Conservation (phyloP, 2,113 vertebrate species). For the Passer montanus region DNA sequence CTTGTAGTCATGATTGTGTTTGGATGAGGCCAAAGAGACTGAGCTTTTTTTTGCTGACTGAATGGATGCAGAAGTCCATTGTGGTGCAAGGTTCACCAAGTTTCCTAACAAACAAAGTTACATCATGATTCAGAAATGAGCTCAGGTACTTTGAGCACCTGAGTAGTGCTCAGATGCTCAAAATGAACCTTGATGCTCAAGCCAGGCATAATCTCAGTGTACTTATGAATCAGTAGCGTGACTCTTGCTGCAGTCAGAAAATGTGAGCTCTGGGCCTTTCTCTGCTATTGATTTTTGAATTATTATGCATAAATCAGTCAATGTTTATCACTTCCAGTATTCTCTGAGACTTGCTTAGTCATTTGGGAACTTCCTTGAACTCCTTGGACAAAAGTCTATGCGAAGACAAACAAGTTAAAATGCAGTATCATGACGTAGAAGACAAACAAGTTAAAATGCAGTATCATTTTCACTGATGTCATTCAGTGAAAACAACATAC, state of each 20-base stretch:
- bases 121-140: background rate
- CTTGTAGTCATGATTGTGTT: background rate
- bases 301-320: background rate
- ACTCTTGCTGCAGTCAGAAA: background rate
- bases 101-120: background rate
- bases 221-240: background rate
- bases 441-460: too few relatives aligned
- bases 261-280: background rate
- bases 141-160: background rate
- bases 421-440: background rate
- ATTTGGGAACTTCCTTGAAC: background rate
- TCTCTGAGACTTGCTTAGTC: background rate
- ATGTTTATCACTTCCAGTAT: background rate
- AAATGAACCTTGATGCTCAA: background rate
- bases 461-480: background rate
- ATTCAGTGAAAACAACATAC: background rate
- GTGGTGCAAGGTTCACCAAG: background rate
- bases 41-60: background rate
- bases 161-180: background rate
- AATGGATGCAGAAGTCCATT: background rate
- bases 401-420: background rate
- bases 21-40: background rate
- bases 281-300: background rate
- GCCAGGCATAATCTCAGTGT: background rate
- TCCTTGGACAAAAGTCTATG: background rate